Evolutionary conservation across 2,888 invertebrate species (phyloP).

Genomic region (Penaeus monodon): DNA sequence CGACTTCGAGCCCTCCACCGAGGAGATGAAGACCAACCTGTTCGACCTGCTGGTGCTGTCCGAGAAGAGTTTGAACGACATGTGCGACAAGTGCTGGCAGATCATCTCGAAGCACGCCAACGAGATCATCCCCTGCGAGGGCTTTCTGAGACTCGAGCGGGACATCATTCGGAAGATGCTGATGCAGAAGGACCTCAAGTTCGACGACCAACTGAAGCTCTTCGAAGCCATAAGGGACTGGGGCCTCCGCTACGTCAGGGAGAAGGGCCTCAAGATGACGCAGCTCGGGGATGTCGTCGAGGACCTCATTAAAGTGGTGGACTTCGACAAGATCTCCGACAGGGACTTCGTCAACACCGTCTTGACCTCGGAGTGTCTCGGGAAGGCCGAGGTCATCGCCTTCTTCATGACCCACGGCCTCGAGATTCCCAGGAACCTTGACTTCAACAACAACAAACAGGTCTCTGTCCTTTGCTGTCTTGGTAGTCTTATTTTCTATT

Average conservation of each 20-base stretch:
- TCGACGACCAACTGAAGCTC: slow-evolving; percentile 60
- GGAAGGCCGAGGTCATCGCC: slow-evolving; percentile 63
- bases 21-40: slow-evolving; percentile 57
- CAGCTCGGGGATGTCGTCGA: slow-evolving; percentile 51
- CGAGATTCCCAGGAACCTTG: slow-evolving; percentile 62
- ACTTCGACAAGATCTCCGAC: slow-evolving; percentile 61
- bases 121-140: slow-evolving; percentile 53
- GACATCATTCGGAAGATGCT: slow-evolving; percentile 52
- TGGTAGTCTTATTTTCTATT: not conserved
- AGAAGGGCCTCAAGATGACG: slow-evolving; percentile 23
- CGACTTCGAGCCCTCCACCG: slow-evolving; percentile 53
- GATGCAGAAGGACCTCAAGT: slow-evolving; percentile 49
- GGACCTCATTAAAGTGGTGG: slow-evolving; percentile 59
- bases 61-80: slow-evolving; percentile 38
- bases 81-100: slow-evolving; percentile 51
- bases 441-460: slow-evolving; percentile 59
- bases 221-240: slow-evolving; percentile 64
- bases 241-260: slow-evolving; percentile 58
- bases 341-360: slow-evolving; percentile 63
- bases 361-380: slow-evolving; percentile 63
- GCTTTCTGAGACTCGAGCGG: slow-evolving; percentile 57
- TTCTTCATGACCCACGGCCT: slow-evolving; percentile 65
- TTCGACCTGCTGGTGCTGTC: slow-evolving; percentile 62
- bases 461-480: slow-evolving; percentile 18
- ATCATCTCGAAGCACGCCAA: slow-evolving; percentile 53